Evolutionary conservation across 2,888 invertebrate species (phyloP).

Genomic region (Cyclophora albipunctata): DNA sequence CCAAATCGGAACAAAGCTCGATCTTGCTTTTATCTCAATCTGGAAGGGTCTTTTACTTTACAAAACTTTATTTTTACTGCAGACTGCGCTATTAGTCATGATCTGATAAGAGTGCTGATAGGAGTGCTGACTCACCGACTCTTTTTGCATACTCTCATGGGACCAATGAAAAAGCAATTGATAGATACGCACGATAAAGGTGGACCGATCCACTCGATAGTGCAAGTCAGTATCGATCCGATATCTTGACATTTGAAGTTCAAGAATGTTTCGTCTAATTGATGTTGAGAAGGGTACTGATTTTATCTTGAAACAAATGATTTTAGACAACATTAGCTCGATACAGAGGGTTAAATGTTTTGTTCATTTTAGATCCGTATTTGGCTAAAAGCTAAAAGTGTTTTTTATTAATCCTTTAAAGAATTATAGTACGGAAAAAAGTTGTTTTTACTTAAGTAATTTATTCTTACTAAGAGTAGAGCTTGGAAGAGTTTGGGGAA

Average conservation of each 20-base stretch:
- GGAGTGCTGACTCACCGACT: slow-evolving; percentile 39
- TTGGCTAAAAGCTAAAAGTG: too few species aligned
- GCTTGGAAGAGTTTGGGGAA: too few species aligned
- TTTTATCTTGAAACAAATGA: slow-evolving; percentile 4
- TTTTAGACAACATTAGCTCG: too few species aligned
- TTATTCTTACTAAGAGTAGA: too few species aligned
- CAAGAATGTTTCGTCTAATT: slow-evolving; percentile 21
- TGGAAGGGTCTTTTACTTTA: slow-evolving; percentile 39
- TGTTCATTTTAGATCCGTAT: too few species aligned
- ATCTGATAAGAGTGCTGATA: slow-evolving; percentile 44
- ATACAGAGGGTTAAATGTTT: too few species aligned
- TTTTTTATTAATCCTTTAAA: too few species aligned
- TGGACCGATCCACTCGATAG: slow-evolving; percentile 26
- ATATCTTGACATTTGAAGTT: slow-evolving; percentile 23
- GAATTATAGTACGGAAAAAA: too few species aligned
- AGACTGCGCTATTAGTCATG: slow-evolving; percentile 37
- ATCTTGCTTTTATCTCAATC: slow-evolving; percentile 40
- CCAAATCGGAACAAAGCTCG: slow-evolving; percentile 15
- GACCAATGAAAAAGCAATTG: slow-evolving; percentile 27
- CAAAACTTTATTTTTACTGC: slow-evolving; percentile 31
- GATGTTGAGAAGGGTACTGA: slow-evolving; percentile 13
- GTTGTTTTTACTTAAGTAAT: too few species aligned
- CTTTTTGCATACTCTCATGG: slow-evolving; percentile 43
- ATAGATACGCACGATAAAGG: slow-evolving; percentile 24
- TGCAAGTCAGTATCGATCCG: slow-evolving; percentile 33